Base-by-base conservation (phyloP, 2,888 invertebrate species). In the Cylloceria caligata region DNA sequence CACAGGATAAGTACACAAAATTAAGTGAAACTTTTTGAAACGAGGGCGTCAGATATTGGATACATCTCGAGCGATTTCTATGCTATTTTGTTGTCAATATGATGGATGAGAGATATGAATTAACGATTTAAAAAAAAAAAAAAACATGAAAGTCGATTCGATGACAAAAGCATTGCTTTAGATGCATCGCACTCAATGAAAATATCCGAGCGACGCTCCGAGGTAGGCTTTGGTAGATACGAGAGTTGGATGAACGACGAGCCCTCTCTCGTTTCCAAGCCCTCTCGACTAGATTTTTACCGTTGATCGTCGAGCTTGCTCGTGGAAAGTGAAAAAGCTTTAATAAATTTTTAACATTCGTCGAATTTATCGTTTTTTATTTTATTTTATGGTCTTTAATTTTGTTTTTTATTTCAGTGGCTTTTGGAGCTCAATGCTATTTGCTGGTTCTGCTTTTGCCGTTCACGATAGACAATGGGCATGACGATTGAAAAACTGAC, bases 1-100 rank as follows among this genome's bases (percentile, higher is more conserved):
- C 76, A 68, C 73, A 39, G 69, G 49, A 67, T 71, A 79, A 65
- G 69, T 74, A 82, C n/a, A 82, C 79, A 47, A 82, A 82, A 79
- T 82, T 71, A 75, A 49, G 57, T n/a, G 45, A 77, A 82, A 75
- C 69, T 82, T 82, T 82, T 60, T 13, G 27, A 69, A 47, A 3
- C 36, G 36, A 24, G 6, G 42, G 6, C 24, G 45, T 21, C 45
- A 67, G 55, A 68, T 42, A 30, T 34, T 67, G 11, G 69, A 9
- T 19, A 36, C 9, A 24, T 60, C 52, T 45, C 45, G 45, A 80
- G 39, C 34, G 27, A 74, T 68, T 77, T 34, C 24, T 52, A 57
- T n/a, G 11, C 21, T 47, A 49, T 45, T 19, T 39, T 30, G 2
- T 34, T 7, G 24, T 47, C 16, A 42, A 30, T 55, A 57, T 42